phyloP scores from a whole-genome alignment of 2,797 vertebrate genomes.

The Alosa sapidissima region DNA sequence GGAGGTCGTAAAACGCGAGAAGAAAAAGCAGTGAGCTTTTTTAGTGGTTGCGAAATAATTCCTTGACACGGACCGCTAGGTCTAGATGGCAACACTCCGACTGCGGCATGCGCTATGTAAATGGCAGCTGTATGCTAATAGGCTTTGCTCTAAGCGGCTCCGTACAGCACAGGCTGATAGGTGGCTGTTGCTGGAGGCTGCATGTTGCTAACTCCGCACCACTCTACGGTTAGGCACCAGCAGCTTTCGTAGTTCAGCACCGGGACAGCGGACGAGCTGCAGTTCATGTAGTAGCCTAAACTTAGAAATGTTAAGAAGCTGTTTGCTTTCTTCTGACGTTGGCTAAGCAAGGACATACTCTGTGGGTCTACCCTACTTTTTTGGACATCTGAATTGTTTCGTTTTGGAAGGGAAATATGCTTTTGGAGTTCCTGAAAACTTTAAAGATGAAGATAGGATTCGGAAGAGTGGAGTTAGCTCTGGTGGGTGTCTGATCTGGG shows the following conservation, averaged over 20 bases:
- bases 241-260: neutral
- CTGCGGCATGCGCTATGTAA: slow-evolving; percentile 10
- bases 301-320: neutral
- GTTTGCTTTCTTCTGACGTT: neutral
- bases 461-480: slow-evolving; percentile 71
- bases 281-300: neutral
- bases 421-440: slow-evolving; percentile 59
- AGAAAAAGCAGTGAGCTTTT: neutral
- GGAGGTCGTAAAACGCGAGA: neutral
- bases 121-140: slow-evolving; percentile 20
- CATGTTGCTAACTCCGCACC: neutral
- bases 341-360: neutral
- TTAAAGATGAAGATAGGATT: slow-evolving; percentile 81
- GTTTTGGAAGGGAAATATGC: slow-evolving; percentile 46
- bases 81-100: slow-evolving; percentile 11
- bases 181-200: neutral
- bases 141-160: slow-evolving; percentile 18
- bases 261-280: neutral
- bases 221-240: neutral
- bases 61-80: neutral
- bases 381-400: neutral
- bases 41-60: slow-evolving; percentile 5
- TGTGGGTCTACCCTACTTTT: neutral
- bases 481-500: slow-evolving; percentile 75
- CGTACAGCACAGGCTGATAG: neutral